phyloP scores from a whole-genome alignment of 2,797 vertebrate genomes.

The Apogon hyalosoma region DNA sequence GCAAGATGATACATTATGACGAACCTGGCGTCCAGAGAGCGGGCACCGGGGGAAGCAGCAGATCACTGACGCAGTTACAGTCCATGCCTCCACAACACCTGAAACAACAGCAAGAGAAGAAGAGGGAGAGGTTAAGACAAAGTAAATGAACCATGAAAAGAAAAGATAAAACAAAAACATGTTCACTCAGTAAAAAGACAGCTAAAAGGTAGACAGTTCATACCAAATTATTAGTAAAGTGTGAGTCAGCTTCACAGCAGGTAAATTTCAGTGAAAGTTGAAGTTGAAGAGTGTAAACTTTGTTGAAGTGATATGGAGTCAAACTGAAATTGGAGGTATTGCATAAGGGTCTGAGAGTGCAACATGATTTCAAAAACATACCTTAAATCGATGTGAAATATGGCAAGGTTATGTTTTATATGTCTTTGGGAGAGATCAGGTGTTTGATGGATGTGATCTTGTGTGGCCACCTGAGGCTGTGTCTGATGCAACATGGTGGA shows the following conservation, averaged over 20 bases:
- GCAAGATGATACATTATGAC: slow-evolving; percentile 1
- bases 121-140: not conserved
- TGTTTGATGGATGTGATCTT: slow-evolving; percentile 78
- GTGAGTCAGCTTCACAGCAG: not conserved
- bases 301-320: slow-evolving; percentile 14
- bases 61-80: slow-evolving; percentile 95
- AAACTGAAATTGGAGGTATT: slow-evolving; percentile 57
- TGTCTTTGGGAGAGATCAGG: slow-evolving; percentile 69
- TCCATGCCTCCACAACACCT: slow-evolving; percentile 90
- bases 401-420: slow-evolving; percentile 76
- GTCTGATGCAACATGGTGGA: slow-evolving; percentile 79
- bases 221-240: not conserved
- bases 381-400: slow-evolving; percentile 74
- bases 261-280: slow-evolving; percentile 29
- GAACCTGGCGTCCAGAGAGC: slow-evolving; percentile 94
- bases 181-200: not conserved
- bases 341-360: slow-evolving; percentile 58
- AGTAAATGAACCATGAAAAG: not conserved
- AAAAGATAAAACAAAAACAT: no score
- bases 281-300: slow-evolving; percentile 53
- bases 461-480: slow-evolving; percentile 70
- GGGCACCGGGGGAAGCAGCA: slow-evolving; percentile 92
- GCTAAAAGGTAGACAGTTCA: not conserved
- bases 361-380: slow-evolving; percentile 61
- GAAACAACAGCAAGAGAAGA: slow-evolving; percentile 26